Evolutionary conservation across 2,888 invertebrate species (phyloP), one percentile per base, ranked within the genome.

Genomic region (Amorpha juglandis): DNA sequence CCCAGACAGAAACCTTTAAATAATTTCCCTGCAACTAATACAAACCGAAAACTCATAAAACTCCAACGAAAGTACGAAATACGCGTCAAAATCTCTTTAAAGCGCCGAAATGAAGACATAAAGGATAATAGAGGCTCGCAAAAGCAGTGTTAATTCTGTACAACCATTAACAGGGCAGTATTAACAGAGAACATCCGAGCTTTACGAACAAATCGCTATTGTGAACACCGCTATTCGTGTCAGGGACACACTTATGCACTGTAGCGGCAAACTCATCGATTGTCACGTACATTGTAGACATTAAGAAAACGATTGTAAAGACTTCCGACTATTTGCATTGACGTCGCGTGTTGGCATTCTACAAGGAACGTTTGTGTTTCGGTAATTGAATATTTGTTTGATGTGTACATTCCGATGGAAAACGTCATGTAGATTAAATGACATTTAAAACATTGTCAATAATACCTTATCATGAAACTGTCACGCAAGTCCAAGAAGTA

Each of bases 101-200:
- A 69, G 74, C 74, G 78, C 78, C 82, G 82, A 88, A 86, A 89
- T 85, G 83, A 87, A 87, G 84, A 84, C 86, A 84, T 86, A 85
- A 86, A 86, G 79, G 79, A 81, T 81, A 84, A 80, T 81, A 74
- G 77, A 71, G 78, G 78, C 79, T 80, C 78, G 81, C 83, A 80
- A 84, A 84, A 80, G 78, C 77, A 78, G 82, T 83, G 90, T 85
- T 89, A 90, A 89, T 89, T 87, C 83, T 77, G 77, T 73, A 76
- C 81, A 76, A 76, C 81, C 81, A 89, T 89, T 89, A 89, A 88
- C 89, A 83, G 77, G 70, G 75, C 74, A 73, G 71, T 84, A 81
- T 80, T 88, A 87, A 88, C 77, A 72, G 71, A 76, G 77, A 78
- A 76, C 78, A 77, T 80, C 76, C 78, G 74, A 81, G 78, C 80